Base-by-base conservation (phyloP, 2,113 vertebrate genomes). In the Corythornis madagascariensis region DNA sequence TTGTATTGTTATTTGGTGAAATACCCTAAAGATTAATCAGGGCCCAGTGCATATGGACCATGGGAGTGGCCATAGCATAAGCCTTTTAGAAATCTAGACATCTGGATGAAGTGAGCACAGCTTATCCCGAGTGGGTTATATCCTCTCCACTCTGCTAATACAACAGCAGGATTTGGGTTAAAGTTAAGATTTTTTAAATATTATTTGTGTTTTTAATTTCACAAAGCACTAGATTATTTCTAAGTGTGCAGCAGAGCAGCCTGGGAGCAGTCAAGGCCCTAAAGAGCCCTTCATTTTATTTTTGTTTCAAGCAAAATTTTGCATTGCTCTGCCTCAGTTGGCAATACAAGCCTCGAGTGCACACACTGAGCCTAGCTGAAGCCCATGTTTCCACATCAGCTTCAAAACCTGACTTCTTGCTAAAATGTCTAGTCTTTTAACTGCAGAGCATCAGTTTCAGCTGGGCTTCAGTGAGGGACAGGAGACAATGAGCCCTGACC, bases 21-120 rank as follows among this genome's bases (percentile, higher is more conserved):
- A 81, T 59, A 87, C 50, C 31, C 45, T 87, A 60, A 72, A 92
- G 86, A 77, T 89, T 89, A 92, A 93, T 69, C 89, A 52, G 86
- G 64, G 35, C 53, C 33, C 69, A 29, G 63, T 63, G 64, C 78
- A 87, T 84, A 65, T 42, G 60, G 83, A 81, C 74, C 78, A 55
- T 38, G 79, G 92, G 86, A 84, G 70, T 70, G 83, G 79, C 61
- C 81, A 52, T 42, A 60, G 61, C 61, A 69, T 74, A 90, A 93
- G 70, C 83, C 86, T 92, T 91, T 93, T 57, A 92, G 83, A 92
- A 92, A 81, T 81, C 45, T 74, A 73, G 83, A 73, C 83, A 87
- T 69, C 86, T 90, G 89, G 89, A 87, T 55, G 59, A 89, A 86
- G 85, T 42, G 59, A 89, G 64, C 40, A 33, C 66, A 69, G 74